phyloP scores from a whole-genome alignment of 2,113 vertebrate species.

The Dinomys branickii region DNA sequence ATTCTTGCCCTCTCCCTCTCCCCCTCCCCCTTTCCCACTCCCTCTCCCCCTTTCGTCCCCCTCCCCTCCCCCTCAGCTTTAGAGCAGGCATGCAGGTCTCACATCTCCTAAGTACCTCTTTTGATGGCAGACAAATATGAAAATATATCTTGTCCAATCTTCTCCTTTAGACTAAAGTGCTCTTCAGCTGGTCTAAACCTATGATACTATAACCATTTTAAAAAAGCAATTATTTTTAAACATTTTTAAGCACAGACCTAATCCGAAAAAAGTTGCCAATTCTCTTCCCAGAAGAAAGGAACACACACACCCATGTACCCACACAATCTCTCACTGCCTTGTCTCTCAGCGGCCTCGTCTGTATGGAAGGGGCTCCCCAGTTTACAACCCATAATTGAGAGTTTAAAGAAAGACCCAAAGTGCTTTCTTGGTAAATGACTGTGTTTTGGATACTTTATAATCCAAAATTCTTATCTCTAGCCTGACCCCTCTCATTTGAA shows the following conservation, averaged over 20 bases:
- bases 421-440: constrained; percentile 45
- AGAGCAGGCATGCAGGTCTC: constrained; percentile 53
- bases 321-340: constrained; percentile 24
- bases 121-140: constrained; percentile 18
- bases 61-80: neutral
- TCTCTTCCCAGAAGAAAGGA: neutral
- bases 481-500: constrained; percentile 55
- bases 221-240: constrained; percentile 28
- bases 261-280: constrained; percentile 29
- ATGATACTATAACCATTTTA: constrained; percentile 43
- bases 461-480: constrained; percentile 65
- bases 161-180: neutral
- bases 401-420: constrained; percentile 40
- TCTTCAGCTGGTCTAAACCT: constrained; percentile 26
- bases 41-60: fast-evolving
- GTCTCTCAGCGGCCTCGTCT: neutral
- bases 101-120: neutral
- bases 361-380: neutral
- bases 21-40: fast-evolving
- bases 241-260: neutral
- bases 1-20: fast-evolving
- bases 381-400: neutral
- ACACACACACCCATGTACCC: neutral
- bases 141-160: neutral
- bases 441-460: constrained; percentile 44